Conservation (phyloP, 2,113 vertebrate genomes). For the Takifugu bimaculatus region DNA sequence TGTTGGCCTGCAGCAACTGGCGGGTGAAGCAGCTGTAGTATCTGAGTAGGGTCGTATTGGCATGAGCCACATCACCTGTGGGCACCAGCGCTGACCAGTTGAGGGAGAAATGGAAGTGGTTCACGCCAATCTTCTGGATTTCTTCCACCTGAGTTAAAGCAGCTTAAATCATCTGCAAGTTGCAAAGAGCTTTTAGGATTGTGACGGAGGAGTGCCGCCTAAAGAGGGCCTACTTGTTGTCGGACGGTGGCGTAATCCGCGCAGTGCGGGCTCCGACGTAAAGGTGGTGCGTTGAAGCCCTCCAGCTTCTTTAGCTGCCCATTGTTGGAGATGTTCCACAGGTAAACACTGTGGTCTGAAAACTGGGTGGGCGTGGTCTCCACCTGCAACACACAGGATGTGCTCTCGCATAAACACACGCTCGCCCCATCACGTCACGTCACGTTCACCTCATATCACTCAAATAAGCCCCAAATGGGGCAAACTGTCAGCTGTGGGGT, state of each 20-base stretch:
- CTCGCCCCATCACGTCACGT: too few species aligned
- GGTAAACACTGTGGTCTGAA: constrained; percentile 84
- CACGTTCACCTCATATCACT: not conserved
- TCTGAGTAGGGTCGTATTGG: constrained; percentile 81
- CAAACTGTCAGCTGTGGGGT: constrained; percentile 9
- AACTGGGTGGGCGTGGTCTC: constrained; percentile 87
- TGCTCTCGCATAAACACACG: constrained; percentile 2
- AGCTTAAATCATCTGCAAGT: too few species aligned
- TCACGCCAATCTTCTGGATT: constrained; percentile 78
- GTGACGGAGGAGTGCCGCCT: not conserved
- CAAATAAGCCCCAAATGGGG: constrained; percentile 10
- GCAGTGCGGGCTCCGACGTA: constrained; percentile 73
- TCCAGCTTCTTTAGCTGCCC: constrained; percentile 83
- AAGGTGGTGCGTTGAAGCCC: constrained; percentile 61
- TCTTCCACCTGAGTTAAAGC: constrained; percentile 62
- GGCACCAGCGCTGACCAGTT: constrained; percentile 90
- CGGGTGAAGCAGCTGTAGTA: constrained; percentile 88
- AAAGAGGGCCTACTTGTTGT: constrained; percentile 70
- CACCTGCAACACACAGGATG: constrained; percentile 70
- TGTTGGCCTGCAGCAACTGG: constrained; percentile 83
- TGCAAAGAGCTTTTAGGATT: not conserved
- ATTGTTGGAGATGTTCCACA: constrained; percentile 87
- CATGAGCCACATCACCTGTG: constrained; percentile 75
- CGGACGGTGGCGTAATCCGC: constrained; percentile 83
- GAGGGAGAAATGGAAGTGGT: constrained; percentile 91